Evolutionary conservation across 1,140 invertebrate genomes (phyloP).

Genomic region (Solenopsis fugax): DNA sequence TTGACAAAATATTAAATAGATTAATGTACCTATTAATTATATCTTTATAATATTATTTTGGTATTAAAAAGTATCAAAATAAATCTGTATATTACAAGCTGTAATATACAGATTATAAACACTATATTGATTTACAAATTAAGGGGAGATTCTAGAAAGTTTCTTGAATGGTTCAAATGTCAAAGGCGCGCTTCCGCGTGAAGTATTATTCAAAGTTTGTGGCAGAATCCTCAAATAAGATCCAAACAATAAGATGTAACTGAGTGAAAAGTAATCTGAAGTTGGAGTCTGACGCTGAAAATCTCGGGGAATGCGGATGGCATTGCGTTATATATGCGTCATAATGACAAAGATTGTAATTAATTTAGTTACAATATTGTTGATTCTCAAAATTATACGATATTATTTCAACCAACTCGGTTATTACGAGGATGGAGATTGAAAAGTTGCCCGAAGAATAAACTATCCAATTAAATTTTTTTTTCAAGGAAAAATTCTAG

Average conservation of each 20-base stretch:
- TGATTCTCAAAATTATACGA: not conserved
- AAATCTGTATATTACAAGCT: not conserved
- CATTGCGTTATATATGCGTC: not conserved
- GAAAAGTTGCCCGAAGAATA: not conserved
- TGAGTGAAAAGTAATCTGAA: slow-evolving; percentile 27
- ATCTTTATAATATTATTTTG: not conserved
- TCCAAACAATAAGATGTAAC: slow-evolving; percentile 42
- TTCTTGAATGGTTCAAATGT: slow-evolving; percentile 1
- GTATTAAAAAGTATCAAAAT: not conserved
- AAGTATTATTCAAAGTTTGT: slow-evolving; percentile 37
- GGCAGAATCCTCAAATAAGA: slow-evolving; percentile 5
- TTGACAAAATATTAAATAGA: not conserved
- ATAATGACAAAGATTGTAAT: not conserved
- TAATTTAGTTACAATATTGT: slow-evolving; percentile 27
- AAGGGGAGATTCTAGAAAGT: not conserved
- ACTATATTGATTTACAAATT: not conserved
- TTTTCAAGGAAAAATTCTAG: not conserved
- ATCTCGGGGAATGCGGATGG: not conserved
- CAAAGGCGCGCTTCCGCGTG: not conserved
- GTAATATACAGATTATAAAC: no score
- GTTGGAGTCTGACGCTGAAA: slow-evolving; percentile 3
- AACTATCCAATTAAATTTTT: slow-evolving; percentile 6
- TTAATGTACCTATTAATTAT: not conserved
- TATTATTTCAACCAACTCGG: not conserved
- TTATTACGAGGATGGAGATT: slow-evolving; percentile 16